Base-by-base conservation (phyloP, 2,797 vertebrate genomes). In the Todus mexicanus region DNA sequence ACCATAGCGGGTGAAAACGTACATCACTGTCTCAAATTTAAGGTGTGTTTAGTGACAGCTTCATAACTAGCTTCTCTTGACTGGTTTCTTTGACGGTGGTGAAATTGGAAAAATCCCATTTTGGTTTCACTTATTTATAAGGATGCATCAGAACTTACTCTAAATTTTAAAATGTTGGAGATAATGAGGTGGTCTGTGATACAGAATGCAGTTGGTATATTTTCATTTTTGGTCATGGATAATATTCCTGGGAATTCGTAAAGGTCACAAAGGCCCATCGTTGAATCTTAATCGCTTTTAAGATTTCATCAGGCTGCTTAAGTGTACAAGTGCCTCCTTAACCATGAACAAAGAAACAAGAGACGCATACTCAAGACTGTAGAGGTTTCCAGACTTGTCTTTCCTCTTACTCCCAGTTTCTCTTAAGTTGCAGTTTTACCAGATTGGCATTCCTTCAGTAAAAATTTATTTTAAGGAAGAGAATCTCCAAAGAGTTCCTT, bases 11-110 rank as follows among this genome's bases (percentile, higher is more conserved):
- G 14, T 71, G 72, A 76, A 92, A 93, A 42, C 21, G 11, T 53
- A 37, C 37, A 10, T 74, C 51, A 76, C 80, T 66, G 82, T 69
- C 61, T 90, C 72, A 86, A 94, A 83, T 96, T 96, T 60, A 92
- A 48, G 6, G 2, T 64, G 65, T 70, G 37, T 70, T 93, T 75
- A 37, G 31, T 56, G 73, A 15, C 29, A 84, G 31, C 7, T 0
- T 82, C 23, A 4, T 57, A 81, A 79, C 27, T 57, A 71, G 71
- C 61, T 87, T 89, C 38, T 88, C 15, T 27, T 63, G 84, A 43
- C 42, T 78, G 79, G 5, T 8, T 40, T 80, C 78, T 86, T 76
- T 27, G 29, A 33, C 33, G n/a, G 33, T 1, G 2, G 15, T 57
- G 59, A 80, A 93, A 70, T 47, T 1, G 4, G 42, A 73, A 18